Percentiles rank a stretch among this genome's conserved stretches.
phyloP scores from a whole-genome alignment of 2,888 invertebrate species.

The Neelides folsomi region DNA sequence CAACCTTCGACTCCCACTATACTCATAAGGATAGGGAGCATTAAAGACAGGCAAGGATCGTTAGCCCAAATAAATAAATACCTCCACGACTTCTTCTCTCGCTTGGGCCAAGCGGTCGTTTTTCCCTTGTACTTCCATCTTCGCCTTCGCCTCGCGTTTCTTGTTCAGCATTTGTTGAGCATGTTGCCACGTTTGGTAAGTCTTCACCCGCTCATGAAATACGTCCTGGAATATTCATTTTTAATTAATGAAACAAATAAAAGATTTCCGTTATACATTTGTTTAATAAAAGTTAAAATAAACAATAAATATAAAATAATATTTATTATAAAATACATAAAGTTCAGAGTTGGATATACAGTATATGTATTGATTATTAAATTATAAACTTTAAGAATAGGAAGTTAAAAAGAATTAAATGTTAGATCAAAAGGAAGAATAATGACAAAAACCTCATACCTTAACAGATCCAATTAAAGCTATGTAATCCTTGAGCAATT shows the following conservation, averaged over 20 bases:
- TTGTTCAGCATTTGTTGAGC: slow-evolving; percentile 87
- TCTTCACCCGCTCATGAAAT: slow-evolving; percentile 60
- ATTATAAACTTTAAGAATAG: neutral
- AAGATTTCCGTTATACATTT: neutral
- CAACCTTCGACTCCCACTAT: slow-evolving; percentile 92
- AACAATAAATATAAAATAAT: neutral
- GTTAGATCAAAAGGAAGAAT: too few relatives aligned
- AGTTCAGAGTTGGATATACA: too few relatives aligned
- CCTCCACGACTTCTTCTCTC: slow-evolving; percentile 81
- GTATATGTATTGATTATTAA: too few relatives aligned
- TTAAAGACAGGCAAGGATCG: neutral
- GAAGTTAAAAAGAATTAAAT: slow-evolving; percentile 2
- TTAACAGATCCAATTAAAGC: slow-evolving; percentile 81
- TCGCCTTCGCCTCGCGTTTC: slow-evolving; percentile 84
- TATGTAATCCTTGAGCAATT: slow-evolving; percentile 87
- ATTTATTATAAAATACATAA: neutral
- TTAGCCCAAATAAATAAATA: slow-evolving; percentile 38
- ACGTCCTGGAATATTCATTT: slow-evolving; percentile 43
- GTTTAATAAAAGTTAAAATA: neutral
- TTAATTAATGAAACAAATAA: slow-evolving; percentile 2
- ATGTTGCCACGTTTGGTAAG: slow-evolving; percentile 95
- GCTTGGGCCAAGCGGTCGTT: slow-evolving; percentile 80
- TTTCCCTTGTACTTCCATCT: slow-evolving; percentile 76
- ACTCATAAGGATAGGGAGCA: slow-evolving; percentile 25
- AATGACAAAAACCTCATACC: slow-evolving; percentile 39